Evolutionary conservation across 2,888 invertebrate genomes (phyloP).

Genomic region (Eristalis tenax): DNA sequence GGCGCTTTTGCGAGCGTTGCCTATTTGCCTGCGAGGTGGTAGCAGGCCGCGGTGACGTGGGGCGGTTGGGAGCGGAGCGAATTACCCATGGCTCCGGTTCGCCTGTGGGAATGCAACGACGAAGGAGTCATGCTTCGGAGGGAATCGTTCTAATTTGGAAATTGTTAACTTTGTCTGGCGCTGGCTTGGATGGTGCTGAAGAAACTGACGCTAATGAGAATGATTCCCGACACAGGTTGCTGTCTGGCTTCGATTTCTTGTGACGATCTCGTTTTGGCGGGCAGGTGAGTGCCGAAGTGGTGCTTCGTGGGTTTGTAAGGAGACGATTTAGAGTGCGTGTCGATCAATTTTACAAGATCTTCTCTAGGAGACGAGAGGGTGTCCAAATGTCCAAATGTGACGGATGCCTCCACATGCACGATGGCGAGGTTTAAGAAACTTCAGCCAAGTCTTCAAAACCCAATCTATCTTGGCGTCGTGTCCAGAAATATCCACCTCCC

Average conservation of each 20-base stretch:
- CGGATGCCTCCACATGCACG: too few relatives aligned
- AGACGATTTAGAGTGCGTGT: too few relatives aligned
- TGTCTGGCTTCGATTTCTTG: background rate
- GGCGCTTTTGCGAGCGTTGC: conserved; percentile 36
- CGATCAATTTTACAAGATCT: too few relatives aligned
- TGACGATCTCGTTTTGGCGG: background rate
- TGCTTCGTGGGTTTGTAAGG: too few relatives aligned
- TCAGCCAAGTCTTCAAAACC: too few relatives aligned
- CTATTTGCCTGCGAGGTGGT: conserved; percentile 26
- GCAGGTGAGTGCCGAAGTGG: background rate
- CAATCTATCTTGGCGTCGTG: too few relatives aligned
- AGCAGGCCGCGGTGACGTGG: background rate
- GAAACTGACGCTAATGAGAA: background rate
- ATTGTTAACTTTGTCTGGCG: background rate
- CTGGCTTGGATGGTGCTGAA: background rate
- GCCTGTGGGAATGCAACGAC: conserved; percentile 57
- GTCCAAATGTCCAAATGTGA: too few relatives aligned
- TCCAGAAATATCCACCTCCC: too few relatives aligned
- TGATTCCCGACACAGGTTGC: background rate
- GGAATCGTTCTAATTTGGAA: conserved; percentile 57
- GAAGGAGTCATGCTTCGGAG: conserved; percentile 50
- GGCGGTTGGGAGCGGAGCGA: background rate
- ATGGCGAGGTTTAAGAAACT: too few relatives aligned
- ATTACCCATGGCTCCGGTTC: conserved; percentile 43
- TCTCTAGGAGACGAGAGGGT: too few relatives aligned